Evolutionary conservation across 2,797 vertebrate genomes (phyloP).

Genomic region (Danio albolineatus): DNA sequence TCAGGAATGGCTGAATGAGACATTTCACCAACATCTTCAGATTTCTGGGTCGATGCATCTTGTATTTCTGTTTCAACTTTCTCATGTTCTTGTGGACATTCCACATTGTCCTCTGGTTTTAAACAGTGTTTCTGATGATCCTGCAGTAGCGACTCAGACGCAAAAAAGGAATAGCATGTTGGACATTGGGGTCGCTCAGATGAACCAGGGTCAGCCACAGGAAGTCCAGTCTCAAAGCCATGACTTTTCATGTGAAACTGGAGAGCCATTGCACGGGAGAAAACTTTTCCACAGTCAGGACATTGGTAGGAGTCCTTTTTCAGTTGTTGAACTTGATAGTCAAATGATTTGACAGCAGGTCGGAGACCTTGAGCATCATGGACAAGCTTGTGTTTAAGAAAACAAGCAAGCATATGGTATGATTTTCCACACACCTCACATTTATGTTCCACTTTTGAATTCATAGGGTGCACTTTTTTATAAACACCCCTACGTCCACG

Average conservation of each 20-base stretch:
- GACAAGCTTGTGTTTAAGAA: slow-evolving; percentile 79
- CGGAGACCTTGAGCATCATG: slow-evolving; percentile 71
- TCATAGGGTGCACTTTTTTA: slow-evolving; percentile 14
- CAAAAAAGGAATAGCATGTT: slow-evolving; percentile 73
- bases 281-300: slow-evolving; percentile 80
- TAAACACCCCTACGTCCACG: slow-evolving; percentile 62
- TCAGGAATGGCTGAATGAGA: neutral
- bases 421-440: slow-evolving; percentile 80
- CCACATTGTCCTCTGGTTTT: slow-evolving; percentile 56
- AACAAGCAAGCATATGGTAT: slow-evolving; percentile 80
- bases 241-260: slow-evolving; percentile 86
- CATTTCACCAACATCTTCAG: neutral
- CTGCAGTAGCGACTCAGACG: slow-evolving; percentile 69
- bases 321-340: slow-evolving; percentile 81
- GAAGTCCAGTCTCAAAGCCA: slow-evolving; percentile 75
- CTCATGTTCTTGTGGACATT: neutral
- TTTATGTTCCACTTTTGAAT: slow-evolving; percentile 76
- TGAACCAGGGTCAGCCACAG: slow-evolving; percentile 56
- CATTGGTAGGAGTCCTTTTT: slow-evolving; percentile 82
- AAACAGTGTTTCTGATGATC: slow-evolving; percentile 75
- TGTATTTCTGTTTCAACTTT: neutral
- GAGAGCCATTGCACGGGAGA: slow-evolving; percentile 82
- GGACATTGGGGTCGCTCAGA: slow-evolving; percentile 69
- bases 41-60: neutral
- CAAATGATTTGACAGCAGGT: slow-evolving; percentile 79